Base-by-base conservation (phyloP, 1,140 invertebrate species). In the Dendroctonus ponderosae region DNA sequence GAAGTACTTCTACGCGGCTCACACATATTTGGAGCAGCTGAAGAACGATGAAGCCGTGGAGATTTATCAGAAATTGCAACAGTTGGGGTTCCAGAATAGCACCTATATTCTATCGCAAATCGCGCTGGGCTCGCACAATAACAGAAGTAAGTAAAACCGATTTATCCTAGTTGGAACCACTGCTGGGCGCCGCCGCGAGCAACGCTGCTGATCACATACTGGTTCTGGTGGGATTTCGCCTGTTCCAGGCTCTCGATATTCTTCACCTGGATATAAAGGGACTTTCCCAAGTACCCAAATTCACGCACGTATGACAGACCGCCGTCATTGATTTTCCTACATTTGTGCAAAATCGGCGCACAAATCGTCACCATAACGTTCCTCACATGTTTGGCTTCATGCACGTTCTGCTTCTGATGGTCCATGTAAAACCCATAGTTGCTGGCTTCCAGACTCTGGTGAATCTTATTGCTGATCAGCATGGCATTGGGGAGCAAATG, bases 21-120 rank as follows among this genome's bases (percentile, higher is more conserved):
- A 96, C 77, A 90, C 92, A 44, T 96, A 93, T 81, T 83, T 97
- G 50, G 94, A 98, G 77, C 80, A 96, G 52, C 92, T 97, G 72
- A 81, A 94, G 38, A 91, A 94, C 74, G 93, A 97, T 57, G 92
- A 96, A 80, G 92, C 94, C 7, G 77, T 97, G 26, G 86, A 89
- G 57, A 86, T 94, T 53, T 97, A 94, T 76, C 86, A 85, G 69
- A 82, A 85, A 40, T 79, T 98, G 6, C 86, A 89, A 67, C 81
- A 87, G 9, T 85, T 87, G 68, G 94, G 94, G 0, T 96, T 98
- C 78, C 81, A 87, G 54, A 90, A 91, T 67, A 94, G 92, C 78
- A 89, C 89, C 52, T 98, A 97, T 80, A 83, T 98, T n/a, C 86
- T 89, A 63, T 89, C 94, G 26, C 94, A 97, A 83, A 91, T 93